A percentile compares a stretch with the other conserved stretches of the same genome.
These are phyloP conservation scores for Calliphora vomitoria DNA, from an alignment of 2,888 invertebrate genomes.

Conservation along the genomic window DNA sequence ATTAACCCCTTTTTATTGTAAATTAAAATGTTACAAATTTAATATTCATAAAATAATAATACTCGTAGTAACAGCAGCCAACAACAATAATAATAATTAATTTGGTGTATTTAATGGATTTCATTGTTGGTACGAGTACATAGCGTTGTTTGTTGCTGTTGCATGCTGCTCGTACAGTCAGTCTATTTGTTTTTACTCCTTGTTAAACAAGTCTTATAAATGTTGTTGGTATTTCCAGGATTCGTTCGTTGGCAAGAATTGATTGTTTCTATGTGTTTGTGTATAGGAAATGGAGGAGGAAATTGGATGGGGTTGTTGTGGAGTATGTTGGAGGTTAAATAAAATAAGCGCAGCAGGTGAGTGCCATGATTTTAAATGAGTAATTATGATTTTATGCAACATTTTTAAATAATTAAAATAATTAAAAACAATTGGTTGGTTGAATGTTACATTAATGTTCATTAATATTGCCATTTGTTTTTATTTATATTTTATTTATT, in stretches of 20 bases:
- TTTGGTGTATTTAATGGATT: conserved; percentile 80
- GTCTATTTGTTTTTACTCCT: conserved; percentile 55
- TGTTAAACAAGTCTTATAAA: conserved; percentile 65
- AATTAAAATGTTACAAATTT: conserved; percentile 67
- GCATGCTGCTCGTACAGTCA: not conserved
- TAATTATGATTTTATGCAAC: conserved; percentile 71
- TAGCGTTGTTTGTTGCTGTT: conserved; percentile 14
- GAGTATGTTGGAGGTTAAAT: conserved; percentile 10
- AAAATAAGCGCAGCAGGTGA: conserved; percentile 66
- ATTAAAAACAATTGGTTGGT: conserved; percentile 69
- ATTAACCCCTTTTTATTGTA: conserved; percentile 70
- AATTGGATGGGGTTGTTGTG: not conserved
- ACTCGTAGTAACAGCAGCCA: not conserved
- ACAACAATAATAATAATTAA: conserved; percentile 80
- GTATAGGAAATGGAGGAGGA: not conserved
- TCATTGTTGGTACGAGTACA: conserved; percentile 23
- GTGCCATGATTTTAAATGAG: conserved; percentile 64
- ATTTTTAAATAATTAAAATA: conserved; percentile 71
- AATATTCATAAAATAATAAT: conserved; percentile 67
- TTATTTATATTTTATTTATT: conserved; percentile 32
- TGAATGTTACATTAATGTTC: conserved; percentile 40
- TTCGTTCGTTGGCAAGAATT: conserved; percentile 2
- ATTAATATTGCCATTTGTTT: conserved; percentile 14
- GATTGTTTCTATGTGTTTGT: not conserved
- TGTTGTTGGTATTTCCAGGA: conserved; percentile 33